Evolutionary conservation across 2,113 vertebrate genomes (phyloP).

Genomic region (Nymphicus hollandicus): DNA sequence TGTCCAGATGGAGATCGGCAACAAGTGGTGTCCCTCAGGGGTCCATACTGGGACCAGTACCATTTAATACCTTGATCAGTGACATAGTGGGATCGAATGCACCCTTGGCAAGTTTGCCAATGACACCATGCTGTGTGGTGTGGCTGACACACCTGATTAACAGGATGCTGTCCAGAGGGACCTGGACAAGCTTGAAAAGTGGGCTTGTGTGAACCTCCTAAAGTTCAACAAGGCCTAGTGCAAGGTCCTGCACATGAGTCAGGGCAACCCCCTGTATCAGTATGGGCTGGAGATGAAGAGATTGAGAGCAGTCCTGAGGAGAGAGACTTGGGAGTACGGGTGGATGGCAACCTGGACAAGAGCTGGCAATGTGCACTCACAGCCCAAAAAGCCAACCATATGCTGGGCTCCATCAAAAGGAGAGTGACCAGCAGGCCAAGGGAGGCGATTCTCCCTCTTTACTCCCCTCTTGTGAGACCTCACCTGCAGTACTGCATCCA

Average conservation of each 20-base stretch:
- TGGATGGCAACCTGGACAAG: background rate
- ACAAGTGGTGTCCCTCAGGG: background rate
- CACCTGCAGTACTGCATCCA: background rate
- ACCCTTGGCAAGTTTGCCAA: background rate
- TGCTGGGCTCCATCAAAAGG: background rate
- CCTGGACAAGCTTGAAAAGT: background rate
- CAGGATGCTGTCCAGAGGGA: background rate
- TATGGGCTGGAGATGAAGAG: background rate
- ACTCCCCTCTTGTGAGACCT: background rate
- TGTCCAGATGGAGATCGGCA: background rate
- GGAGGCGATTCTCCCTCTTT: background rate
- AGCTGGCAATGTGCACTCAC: rapidly evolving
- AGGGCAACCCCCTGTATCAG: background rate
- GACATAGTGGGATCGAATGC: rapidly evolving
- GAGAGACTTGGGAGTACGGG: background rate
- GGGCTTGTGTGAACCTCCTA: background rate
- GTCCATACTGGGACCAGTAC: rapidly evolving
- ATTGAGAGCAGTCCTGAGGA: background rate
- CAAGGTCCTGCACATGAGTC: background rate
- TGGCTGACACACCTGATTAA: rapidly evolving
- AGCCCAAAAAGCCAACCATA: background rate
- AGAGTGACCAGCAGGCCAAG: rapidly evolving
- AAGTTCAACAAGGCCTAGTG: background rate
- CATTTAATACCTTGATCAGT: background rate
- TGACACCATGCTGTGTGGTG: background rate